These are phyloP conservation scores for Gryllus longicercus DNA, from an alignment of 2,888 invertebrate genomes.

Conservation along the genomic window DNA sequence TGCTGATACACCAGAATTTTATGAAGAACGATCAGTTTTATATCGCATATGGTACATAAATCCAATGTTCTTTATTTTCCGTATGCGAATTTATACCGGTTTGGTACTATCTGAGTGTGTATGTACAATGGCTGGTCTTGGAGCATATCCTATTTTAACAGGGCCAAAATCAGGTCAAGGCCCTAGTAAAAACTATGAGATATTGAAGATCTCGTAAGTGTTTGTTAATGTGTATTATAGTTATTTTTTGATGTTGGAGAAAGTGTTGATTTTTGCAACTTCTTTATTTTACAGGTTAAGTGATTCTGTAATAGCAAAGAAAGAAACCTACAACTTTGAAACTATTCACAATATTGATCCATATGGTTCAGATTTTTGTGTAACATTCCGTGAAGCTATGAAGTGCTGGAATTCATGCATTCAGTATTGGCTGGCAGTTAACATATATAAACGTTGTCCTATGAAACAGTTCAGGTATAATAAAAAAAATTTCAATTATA, in stretches of 20 bases:
- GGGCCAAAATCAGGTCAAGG: slow-evolving; percentile 79
- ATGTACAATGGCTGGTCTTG: slow-evolving; percentile 87
- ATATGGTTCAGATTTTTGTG: slow-evolving; percentile 74
- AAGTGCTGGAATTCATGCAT: slow-evolving; percentile 94
- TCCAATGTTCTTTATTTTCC: slow-evolving; percentile 82
- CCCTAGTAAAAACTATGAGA: slow-evolving; percentile 68
- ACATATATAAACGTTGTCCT: slow-evolving; percentile 83
- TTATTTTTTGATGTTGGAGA: not conserved
- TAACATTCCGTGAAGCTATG: slow-evolving; percentile 82
- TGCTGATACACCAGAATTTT: slow-evolving; percentile 72
- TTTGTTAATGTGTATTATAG: slow-evolving; percentile 20
- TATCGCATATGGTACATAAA: slow-evolving; percentile 83
- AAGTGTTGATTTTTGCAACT: not conserved
- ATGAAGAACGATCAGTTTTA: slow-evolving; percentile 62
- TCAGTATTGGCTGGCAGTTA: slow-evolving; percentile 93
- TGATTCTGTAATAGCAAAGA: slow-evolving; percentile 50
- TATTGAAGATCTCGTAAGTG: slow-evolving; percentile 57
- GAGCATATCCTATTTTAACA: slow-evolving; percentile 78
- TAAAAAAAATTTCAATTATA: slow-evolving; percentile 40
- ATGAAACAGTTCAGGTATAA: slow-evolving; percentile 52
- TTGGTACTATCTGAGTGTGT: slow-evolving; percentile 87
- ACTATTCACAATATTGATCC: slow-evolving; percentile 82
- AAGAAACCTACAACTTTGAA: slow-evolving; percentile 62
- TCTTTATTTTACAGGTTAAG: slow-evolving; percentile 41
- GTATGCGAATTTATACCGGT: slow-evolving; percentile 86